These are phyloP conservation scores for Corythornis vintsioides DNA, from an alignment of 2,113 vertebrate species.

Conservation along the genomic window DNA sequence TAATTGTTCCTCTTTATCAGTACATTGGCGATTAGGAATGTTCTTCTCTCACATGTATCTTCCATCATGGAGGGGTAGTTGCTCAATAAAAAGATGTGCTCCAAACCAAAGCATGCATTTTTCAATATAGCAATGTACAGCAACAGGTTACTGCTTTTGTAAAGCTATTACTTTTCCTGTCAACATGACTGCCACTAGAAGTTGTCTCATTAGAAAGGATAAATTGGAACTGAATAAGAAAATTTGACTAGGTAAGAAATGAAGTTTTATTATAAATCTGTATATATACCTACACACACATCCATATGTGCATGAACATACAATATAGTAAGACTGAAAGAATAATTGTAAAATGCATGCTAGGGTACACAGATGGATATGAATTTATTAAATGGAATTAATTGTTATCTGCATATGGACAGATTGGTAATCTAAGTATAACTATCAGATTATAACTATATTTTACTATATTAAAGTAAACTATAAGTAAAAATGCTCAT, in stretches of 20 bases:
- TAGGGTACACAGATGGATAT: not conserved
- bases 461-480: conserved; percentile 4
- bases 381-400: not conserved
- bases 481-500: not conserved
- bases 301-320: not conserved
- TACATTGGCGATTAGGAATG: conserved; percentile 73
- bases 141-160: conserved; percentile 75
- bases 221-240: conserved; percentile 71
- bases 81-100: conserved; percentile 78
- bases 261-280: not conserved
- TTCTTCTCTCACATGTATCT: conserved; percentile 73
- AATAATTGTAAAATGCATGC: not conserved
- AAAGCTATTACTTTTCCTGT: conserved; percentile 82
- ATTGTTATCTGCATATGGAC: not conserved
- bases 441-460: not conserved
- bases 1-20: conserved; percentile 78
- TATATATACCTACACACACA: not conserved
- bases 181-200: conserved; percentile 69
- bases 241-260: conserved; percentile 39
- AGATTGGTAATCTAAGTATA: not conserved
- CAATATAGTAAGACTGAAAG: not conserved
- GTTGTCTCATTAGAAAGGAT: conserved; percentile 77
- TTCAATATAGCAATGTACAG: conserved; percentile 69
- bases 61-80: conserved; percentile 65
- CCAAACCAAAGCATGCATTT: conserved; percentile 71